Conservation (phyloP, 53 echinoderm and acorn worm genomes). For the Echinarachnius parma region DNA sequence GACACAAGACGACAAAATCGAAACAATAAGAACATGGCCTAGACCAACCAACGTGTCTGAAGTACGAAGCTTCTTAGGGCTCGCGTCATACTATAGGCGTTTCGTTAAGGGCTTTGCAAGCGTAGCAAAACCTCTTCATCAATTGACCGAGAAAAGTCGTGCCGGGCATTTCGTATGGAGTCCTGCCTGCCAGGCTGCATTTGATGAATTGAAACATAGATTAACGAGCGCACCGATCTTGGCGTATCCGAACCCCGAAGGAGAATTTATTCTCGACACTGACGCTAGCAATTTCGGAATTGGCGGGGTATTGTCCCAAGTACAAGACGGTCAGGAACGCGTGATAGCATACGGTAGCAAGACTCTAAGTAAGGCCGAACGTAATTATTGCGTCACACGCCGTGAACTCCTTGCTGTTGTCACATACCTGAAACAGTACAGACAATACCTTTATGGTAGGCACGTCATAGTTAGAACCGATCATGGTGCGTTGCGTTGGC, state of each 20-base stretch:
- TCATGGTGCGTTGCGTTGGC: conserved; percentile 48
- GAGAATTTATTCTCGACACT: conserved; percentile 45
- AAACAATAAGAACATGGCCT: conserved; percentile 34
- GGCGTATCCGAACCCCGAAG: conserved; percentile 32
- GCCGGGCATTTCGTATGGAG: conserved; percentile 29
- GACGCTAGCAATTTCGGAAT: conserved; percentile 50
- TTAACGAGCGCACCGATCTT: conserved; percentile 39
- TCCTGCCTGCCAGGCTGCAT: conserved; percentile 30
- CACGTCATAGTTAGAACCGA: conserved; percentile 37
- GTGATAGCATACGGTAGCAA: conserved; percentile 46
- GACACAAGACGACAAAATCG: conserved; percentile 13
- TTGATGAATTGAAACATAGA: conserved; percentile 21
- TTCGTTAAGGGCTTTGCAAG: conserved; percentile 45
- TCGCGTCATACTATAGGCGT: conserved; percentile 47
- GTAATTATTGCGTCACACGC: conserved; percentile 60
- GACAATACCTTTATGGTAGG: conserved; percentile 35
- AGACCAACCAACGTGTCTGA: conserved; percentile 29
- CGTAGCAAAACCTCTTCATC: conserved; percentile 46
- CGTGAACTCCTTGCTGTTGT: conserved; percentile 44
- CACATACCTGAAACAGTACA: conserved; percentile 13
- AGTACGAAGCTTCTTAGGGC: conserved; percentile 47
- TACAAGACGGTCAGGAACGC: conserved; percentile 46
- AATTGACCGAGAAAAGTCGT: conserved; percentile 38
- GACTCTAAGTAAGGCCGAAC: conserved; percentile 44
- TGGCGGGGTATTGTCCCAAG: conserved; percentile 49